Evolutionary conservation across 2,888 invertebrate species (phyloP), one percentile per base, ranked within the genome.

Genomic region (Hypsopygia costalis): DNA sequence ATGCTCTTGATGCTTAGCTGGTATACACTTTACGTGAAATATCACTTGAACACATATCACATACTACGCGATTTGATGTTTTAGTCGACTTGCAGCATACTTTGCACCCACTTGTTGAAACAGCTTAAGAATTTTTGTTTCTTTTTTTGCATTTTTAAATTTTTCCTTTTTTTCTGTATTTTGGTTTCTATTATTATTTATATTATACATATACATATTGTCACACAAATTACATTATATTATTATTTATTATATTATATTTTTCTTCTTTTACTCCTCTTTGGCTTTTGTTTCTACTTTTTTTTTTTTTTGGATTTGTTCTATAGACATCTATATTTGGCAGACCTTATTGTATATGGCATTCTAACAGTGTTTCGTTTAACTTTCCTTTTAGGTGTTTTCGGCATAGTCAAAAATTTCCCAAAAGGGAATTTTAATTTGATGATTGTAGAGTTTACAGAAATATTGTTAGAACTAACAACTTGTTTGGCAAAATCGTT

Each of bases 61-160:
- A 46, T 25, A 8, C 11, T 28, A 46, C 9, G 12, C 46, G 40
- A 31, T 46, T 43, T 29, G 21, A 33, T 6, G 34, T 36, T 37
- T 42, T 46, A 25, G 42, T 42, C 11, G 35, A 30, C 32, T 46
- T 46, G 22, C 11, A 42, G 28, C 40, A 46, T 40, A 40, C 27
- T 36, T 41, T 39, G 36, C 38, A 44, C 31, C 38, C 22, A 32
- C 41, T 40, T 32, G 38, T 44, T 34, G 11, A 28, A 28, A 28
- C 36, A 21, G 27, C 20, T 16, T 34, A 20, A 22, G 29, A 11
- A 25, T 22, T 38, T 37, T 34, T 34, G 27, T 8, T 9, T 21
- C 10, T n/a, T 33, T 33, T 27, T 40, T 44, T 37, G 21, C 28
- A 7, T 40, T 40, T 1, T 35, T 20, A 9, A 10, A 29, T 33